Evolutionary conservation across 2,797 vertebrate species (phyloP).

Genomic region (Parauchenoglanis ngamensis): DNA sequence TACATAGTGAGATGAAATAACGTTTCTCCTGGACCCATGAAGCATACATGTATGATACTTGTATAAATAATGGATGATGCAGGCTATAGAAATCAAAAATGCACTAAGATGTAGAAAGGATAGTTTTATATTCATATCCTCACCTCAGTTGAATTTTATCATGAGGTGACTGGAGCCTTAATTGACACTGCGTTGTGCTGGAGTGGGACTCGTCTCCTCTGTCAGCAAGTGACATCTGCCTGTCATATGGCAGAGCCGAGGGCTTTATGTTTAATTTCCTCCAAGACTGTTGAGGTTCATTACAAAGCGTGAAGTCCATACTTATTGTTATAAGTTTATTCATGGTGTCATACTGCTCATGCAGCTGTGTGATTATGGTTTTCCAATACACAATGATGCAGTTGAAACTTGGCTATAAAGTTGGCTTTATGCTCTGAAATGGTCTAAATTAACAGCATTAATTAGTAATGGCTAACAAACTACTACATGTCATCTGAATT

Average conservation of each 20-base stretch:
- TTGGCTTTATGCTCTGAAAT: neutral
- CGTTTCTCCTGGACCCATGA: neutral
- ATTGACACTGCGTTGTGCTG: neutral
- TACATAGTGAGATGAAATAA: neutral
- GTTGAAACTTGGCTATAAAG: too few species aligned
- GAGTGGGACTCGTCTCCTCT: neutral
- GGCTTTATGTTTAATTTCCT: neutral
- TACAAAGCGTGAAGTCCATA: neutral
- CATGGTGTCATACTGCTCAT: neutral
- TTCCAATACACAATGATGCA: neutral
- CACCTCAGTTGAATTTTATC: neutral
- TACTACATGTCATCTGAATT: neutral
- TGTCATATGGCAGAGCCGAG: neutral
- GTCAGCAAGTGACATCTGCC: neutral
- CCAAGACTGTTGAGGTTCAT: neutral
- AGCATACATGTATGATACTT: neutral
- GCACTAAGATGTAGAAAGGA: neutral
- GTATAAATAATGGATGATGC: neutral
- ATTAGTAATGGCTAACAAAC: neutral
- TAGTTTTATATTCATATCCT: neutral
- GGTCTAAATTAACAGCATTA: neutral
- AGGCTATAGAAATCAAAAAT: neutral
- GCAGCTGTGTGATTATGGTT: neutral
- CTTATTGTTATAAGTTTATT: neutral
- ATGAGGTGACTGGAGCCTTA: neutral